These are phyloP conservation scores for Gymnocypris eckloni DNA, from an alignment of 2,797 vertebrate genomes.

Conservation along the genomic window DNA sequence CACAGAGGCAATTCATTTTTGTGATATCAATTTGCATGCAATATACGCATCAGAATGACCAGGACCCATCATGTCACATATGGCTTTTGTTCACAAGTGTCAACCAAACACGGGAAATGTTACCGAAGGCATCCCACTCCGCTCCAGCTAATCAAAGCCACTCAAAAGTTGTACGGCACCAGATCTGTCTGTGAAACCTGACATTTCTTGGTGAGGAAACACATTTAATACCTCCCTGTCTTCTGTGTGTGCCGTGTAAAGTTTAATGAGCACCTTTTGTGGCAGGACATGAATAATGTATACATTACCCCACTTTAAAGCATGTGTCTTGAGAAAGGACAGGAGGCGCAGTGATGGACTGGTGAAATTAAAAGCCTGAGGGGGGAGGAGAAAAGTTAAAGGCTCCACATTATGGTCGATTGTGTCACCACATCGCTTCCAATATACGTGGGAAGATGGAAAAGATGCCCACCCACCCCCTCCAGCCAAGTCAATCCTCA, in stretches of 20 bases:
- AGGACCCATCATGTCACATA: slow-evolving; percentile 41
- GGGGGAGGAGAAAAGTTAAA: slow-evolving; percentile 72
- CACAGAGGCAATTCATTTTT: slow-evolving; percentile 49
- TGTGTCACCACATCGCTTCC: slow-evolving; percentile 69
- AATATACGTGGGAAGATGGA: slow-evolving; percentile 69
- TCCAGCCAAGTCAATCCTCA: slow-evolving; percentile 25
- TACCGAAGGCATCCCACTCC: slow-evolving; percentile 32
- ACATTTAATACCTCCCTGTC: slow-evolving; percentile 77
- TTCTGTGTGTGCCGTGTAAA: slow-evolving; percentile 76
- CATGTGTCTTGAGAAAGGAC: slow-evolving; percentile 77
- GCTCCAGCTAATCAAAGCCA: slow-evolving; percentile 72
- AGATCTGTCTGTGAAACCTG: slow-evolving; percentile 72
- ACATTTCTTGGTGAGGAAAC: slow-evolving; percentile 76
- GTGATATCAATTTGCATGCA: slow-evolving; percentile 47
- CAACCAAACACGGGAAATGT: slow-evolving; percentile 50
- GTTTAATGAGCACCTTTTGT: slow-evolving; percentile 85
- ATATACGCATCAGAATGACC: slow-evolving; percentile 42
- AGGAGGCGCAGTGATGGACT: slow-evolving; percentile 66
- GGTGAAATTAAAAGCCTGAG: slow-evolving; percentile 74
- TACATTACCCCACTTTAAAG: slow-evolving; percentile 80
- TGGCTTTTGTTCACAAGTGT: slow-evolving; percentile 45
- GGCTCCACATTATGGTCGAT: slow-evolving; percentile 72
- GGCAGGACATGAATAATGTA: slow-evolving; percentile 84
- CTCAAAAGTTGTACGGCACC: slow-evolving; percentile 58
- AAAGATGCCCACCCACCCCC: slow-evolving; percentile 37